Conservation (phyloP, 1,140 invertebrate species). For the Nasonia longicornis region DNA sequence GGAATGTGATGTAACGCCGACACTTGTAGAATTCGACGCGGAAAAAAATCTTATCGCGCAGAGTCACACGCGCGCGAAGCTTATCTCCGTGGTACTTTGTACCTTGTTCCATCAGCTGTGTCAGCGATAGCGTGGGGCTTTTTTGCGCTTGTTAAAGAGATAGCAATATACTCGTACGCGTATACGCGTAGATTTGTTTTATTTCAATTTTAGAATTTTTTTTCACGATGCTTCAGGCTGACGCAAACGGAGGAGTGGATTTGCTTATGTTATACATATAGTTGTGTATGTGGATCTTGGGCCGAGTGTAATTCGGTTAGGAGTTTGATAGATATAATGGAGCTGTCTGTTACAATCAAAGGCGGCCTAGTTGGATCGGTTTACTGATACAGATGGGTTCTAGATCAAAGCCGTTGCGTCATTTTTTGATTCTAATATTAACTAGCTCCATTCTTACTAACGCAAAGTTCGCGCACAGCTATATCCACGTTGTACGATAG, state of each 20-base stretch:
- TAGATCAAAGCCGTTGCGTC: slow-evolving; percentile 11
- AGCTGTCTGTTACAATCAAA: not conserved
- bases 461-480: too few species aligned
- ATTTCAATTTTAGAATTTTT: too few species aligned
- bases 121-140: not conserved
- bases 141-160: not conserved
- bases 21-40: slow-evolving; percentile 24
- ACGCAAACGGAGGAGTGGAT: too few species aligned
- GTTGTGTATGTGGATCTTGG: too few species aligned
- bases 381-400: slow-evolving; percentile 11
- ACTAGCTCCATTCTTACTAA: not conserved
- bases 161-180: too few species aligned
- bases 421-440: slow-evolving; percentile 34
- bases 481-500: not conserved
- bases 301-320: too few species aligned
- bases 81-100: slow-evolving; percentile 17
- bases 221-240: too few species aligned
- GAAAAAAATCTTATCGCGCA: not conserved
- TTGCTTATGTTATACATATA: too few species aligned
- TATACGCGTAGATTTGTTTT: too few species aligned
- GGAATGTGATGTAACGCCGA: slow-evolving; percentile 31
- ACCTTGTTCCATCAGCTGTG: slow-evolving; percentile 12
- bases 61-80: not conserved
- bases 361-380: slow-evolving; percentile 12
- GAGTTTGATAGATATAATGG: not conserved